A percentile compares a stretch with the other conserved stretches of the same genome.
These are phyloP conservation scores for Agelaius phoeniceus DNA, from an alignment of 2,113 vertebrate genomes.

Conservation along the genomic window DNA sequence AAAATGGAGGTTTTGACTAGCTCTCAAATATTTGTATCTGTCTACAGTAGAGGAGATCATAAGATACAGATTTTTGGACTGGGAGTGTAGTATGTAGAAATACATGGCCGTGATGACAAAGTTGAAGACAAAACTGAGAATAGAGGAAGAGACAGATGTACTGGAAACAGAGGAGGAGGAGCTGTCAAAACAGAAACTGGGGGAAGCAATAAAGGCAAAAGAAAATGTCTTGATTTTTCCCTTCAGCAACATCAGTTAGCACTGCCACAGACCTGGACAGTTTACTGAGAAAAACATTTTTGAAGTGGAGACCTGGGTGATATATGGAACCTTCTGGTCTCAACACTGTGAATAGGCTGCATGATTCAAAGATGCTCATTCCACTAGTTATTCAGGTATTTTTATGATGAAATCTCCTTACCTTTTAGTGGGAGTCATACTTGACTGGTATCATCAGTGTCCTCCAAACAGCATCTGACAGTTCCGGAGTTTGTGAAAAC, in stretches of 20 bases:
- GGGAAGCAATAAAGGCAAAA: neutral
- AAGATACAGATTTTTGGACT: neutral
- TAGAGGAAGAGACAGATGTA: neutral
- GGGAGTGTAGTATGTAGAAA: neutral
- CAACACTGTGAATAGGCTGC: neutral
- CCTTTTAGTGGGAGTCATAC: neutral
- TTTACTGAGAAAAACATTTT: neutral
- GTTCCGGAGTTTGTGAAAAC: neutral
- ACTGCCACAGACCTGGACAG: neutral
- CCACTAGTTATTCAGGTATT: neutral
- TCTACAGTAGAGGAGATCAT: neutral
- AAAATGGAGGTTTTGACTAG: neutral
- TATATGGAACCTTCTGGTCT: neutral
- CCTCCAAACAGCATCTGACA: neutral
- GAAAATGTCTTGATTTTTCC: neutral
- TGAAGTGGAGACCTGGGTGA: neutral
- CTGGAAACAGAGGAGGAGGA: neutral
- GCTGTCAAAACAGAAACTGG: neutral
- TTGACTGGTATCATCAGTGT: neutral
- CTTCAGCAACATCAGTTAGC: neutral
- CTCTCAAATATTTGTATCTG: neutral
- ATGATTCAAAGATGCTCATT: neutral
- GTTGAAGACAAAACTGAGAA: neutral
- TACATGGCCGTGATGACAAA: neutral
- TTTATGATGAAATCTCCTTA: neutral